Evolutionary conservation across 37 sponge, comb jelly and placozoan genomes (phyloP), one percentile per base, ranked within the genome.

Genomic region (Ianthella basta): DNA sequence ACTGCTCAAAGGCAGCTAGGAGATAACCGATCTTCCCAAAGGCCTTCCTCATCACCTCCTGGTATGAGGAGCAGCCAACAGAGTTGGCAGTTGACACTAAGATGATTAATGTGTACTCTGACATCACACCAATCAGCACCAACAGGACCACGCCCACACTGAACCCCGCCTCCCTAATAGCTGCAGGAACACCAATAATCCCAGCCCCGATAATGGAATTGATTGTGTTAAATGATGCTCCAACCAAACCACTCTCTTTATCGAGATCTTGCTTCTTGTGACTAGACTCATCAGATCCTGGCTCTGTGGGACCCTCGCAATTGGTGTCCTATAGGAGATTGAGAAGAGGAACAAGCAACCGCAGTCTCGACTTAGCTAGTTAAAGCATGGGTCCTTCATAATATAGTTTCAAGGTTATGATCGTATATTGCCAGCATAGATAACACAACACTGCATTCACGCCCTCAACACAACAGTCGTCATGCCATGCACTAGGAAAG

Each of bases 131-230:
- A 3, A 84, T 87, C 4, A 75, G 15, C 39, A 79, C 70, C 59
- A 44, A 30, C 0, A 80, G 35, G 24, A 68, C 30, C 13, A 80
- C 72, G 18, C 53, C 87, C 41, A 77, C 60, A 12, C 60, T 70
- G 50, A 86, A 86, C 61, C 92, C 92, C 18, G 89, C 80, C 73
- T 88, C 73, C 41, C 66, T 59, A 15, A 92, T 55, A n/a, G 92
- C 92, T 25, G 83, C 74, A 20, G 87, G 84, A 0, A 91, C 67
- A 15, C 92, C 92, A 35, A 92, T 88, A 24, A 86, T 86, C 18
- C 92, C 92, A 32, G 92, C 85, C 64, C 92, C 92, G 25, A 92
- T 87, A 80, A 92, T 92, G 80, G 92, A 92, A 34, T 92, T 92
- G 68, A 88, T 92, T 35, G 85, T 80, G 82, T 92, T 92, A 72